Evolutionary conservation across 2,888 invertebrate species (phyloP).

Genomic region (Zygaena filipendulae): DNA sequence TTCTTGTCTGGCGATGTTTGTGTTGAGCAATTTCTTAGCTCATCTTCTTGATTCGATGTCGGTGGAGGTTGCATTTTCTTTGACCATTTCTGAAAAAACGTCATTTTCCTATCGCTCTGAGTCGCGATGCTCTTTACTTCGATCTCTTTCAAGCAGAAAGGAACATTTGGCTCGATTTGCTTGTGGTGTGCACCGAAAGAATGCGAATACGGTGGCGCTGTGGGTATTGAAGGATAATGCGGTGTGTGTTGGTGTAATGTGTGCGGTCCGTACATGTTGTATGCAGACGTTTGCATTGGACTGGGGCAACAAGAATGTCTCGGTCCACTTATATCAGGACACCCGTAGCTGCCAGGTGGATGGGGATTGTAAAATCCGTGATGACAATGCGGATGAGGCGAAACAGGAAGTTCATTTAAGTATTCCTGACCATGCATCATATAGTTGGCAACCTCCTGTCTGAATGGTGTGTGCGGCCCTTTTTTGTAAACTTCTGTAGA

Average conservation of each 20-base stretch:
- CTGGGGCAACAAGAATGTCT: constrained; percentile 10
- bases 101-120: constrained; percentile 46
- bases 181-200: constrained; percentile 18
- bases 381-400: constrained; percentile 6
- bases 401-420: constrained; percentile 21
- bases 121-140: constrained; percentile 53
- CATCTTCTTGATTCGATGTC: constrained; percentile 23
- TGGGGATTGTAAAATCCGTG: constrained; percentile 7
- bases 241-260: constrained; percentile 1
- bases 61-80: constrained; percentile 27
- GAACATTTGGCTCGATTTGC: constrained; percentile 28
- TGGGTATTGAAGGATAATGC: constrained; percentile 2
- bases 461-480: constrained; percentile 24
- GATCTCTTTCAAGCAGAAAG: constrained; percentile 48
- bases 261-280: constrained; percentile 8
- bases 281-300: constrained; percentile 2
- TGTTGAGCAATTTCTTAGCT: constrained; percentile 23
- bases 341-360: constrained; percentile 15
- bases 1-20: constrained; percentile 10
- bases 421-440: constrained; percentile 40
- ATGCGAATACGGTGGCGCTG: constrained; percentile 8
- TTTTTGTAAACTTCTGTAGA: constrained; percentile 26
- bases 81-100: constrained; percentile 38
- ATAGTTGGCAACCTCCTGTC: constrained; percentile 40
- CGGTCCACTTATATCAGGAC: constrained; percentile 16